Base-by-base conservation (phyloP, 1,140 invertebrate genomes). In the Zaprionus capensis region DNA sequence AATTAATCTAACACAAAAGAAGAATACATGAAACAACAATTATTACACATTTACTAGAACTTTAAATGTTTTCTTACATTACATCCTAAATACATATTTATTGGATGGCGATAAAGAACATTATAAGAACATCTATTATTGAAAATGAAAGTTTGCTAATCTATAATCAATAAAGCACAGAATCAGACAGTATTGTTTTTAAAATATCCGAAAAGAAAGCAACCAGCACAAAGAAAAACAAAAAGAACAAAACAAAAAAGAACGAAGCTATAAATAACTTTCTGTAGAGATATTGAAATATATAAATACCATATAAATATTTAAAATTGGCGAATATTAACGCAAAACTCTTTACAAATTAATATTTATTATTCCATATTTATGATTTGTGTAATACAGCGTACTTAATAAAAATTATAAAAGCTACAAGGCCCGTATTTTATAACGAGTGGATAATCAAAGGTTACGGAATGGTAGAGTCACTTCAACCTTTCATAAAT, bases 381-480 rank as follows among this genome's bases (percentile, higher is more conserved):
- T 83, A 88, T 83, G 64, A 86, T 87, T 88, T 83, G 75, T 72
- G 56, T 71, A 78, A 67, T 70, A 80, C 55, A 85, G 58, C 53
- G 76, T 80, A 83, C 66, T 66, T 76, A 82, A 81, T 82, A 82
- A 82, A 85, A 74, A 73, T 68, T 64, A 79, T 72, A 67, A 63
- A 51, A 79, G 66, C 59, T 75, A 75, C 24, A 0, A 26, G 24
- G 4, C 24, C 24, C 24, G 24, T 26, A 26, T 26, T 26, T 26
- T 26, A 26, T 26, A 26, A 26, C 4, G 24, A 5, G 22, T 22
- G 24, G 24, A 26, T 26, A 31, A 31, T 7, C 28, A 31, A 7
- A 31, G 28, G 28, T 31, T 31, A 9, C 28, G 28, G 28, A 9
- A 31, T 31, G 28, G 6, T 31, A 9, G 26, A 28, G 26, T 28